These are phyloP conservation scores for Crotalus tigris DNA, from an alignment of 2,113 vertebrate genomes.

Conservation along the genomic window DNA sequence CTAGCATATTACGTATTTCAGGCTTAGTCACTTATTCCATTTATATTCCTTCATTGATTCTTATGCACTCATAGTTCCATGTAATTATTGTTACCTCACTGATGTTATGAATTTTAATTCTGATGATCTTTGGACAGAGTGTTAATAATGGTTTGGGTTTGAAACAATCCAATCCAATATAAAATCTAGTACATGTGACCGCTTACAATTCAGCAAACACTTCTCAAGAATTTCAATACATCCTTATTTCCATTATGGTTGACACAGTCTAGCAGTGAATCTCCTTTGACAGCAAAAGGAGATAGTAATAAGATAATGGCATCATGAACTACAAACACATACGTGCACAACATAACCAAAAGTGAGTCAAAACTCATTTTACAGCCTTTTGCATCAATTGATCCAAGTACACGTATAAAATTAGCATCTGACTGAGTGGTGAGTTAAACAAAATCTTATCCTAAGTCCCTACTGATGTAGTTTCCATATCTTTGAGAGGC, in stretches of 20 bases:
- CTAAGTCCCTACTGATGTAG: background rate
- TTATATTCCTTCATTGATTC: conserved; percentile 5
- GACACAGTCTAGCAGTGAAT: rapidly evolving
- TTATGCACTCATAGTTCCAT: background rate
- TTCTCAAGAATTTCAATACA: background rate
- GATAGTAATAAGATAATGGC: background rate
- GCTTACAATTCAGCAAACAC: background rate
- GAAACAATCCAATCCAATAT: background rate
- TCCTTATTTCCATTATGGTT: conserved; percentile 4
- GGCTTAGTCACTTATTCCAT: conserved; percentile 8
- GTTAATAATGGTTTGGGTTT: background rate
- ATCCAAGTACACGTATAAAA: background rate
- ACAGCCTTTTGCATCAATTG: conserved; percentile 30
- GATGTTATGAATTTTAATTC: background rate
- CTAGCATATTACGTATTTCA: background rate
- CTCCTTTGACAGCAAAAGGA: background rate
- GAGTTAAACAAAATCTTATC: background rate
- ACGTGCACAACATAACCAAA: conserved; percentile 39
- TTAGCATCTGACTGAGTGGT: background rate
- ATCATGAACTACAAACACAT: conserved; percentile 31
- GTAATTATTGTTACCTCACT: background rate
- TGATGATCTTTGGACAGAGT: background rate
- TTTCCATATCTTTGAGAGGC: background rate
- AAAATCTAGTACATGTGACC: rapidly evolving
- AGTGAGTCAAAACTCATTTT: conserved; percentile 56